These are phyloP conservation scores for Chromobotia macracanthus DNA, from an alignment of 2,797 vertebrate species.

Conservation along the genomic window DNA sequence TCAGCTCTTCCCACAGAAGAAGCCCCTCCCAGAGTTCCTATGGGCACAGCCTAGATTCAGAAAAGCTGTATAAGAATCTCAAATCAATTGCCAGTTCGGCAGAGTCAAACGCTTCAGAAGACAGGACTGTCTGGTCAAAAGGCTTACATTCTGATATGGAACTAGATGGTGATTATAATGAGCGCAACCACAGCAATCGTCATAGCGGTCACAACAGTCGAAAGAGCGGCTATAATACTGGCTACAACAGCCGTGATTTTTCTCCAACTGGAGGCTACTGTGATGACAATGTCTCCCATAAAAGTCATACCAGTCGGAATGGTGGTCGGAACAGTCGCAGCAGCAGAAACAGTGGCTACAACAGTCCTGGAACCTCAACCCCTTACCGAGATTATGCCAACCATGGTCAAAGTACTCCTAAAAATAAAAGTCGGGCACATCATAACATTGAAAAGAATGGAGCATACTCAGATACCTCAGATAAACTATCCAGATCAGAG, in stretches of 20 bases:
- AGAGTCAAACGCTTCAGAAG: constrained; percentile 60
- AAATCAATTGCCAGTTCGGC: constrained; percentile 74
- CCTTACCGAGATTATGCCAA: constrained; percentile 37
- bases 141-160: constrained; percentile 43
- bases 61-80: constrained; percentile 78
- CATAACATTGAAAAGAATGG: constrained; percentile 55
- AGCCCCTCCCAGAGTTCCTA: constrained; percentile 72
- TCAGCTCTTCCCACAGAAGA: constrained; percentile 59
- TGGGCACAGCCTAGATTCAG: constrained; percentile 77
- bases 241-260: constrained; percentile 66
- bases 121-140: constrained; percentile 62
- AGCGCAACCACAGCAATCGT: constrained; percentile 24
- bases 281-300: constrained; percentile 58
- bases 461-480: constrained; percentile 53
- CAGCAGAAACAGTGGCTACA: constrained; percentile 42
- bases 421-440: constrained; percentile 48
- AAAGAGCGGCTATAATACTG: constrained; percentile 64
- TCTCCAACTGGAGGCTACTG: constrained; percentile 69
- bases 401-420: constrained; percentile 40
- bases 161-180: constrained; percentile 15
- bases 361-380: constrained; percentile 47
- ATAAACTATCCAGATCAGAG: constrained; percentile 47
- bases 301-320: constrained; percentile 11
- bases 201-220: constrained; percentile 25
- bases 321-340: constrained; percentile 46